These are phyloP conservation scores for Mercenaria mercenaria DNA, from an alignment of 1,140 invertebrate species.

Conservation along the genomic window DNA sequence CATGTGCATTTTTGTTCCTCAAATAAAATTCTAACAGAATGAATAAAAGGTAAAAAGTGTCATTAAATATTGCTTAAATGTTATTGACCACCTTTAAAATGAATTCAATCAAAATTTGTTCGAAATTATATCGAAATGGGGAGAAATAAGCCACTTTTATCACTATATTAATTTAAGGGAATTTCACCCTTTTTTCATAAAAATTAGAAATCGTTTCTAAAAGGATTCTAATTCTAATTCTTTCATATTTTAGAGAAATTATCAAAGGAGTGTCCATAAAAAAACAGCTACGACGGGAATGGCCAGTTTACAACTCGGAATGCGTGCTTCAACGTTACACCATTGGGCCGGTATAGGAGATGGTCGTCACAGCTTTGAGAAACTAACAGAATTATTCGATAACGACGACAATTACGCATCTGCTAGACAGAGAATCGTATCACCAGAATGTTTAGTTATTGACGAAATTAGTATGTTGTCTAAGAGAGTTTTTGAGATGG, in stretches of 20 bases:
- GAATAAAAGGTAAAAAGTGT: too few species aligned
- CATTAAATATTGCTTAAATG: too few species aligned
- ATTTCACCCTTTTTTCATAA: too few species aligned
- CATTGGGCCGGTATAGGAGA: conserved; percentile 64
- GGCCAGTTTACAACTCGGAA: conserved; percentile 61
- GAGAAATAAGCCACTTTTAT: too few species aligned
- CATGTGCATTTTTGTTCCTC: too few species aligned
- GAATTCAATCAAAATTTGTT: too few species aligned
- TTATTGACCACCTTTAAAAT: too few species aligned
- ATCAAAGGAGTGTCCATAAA: background rate
- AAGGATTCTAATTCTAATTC: too few species aligned
- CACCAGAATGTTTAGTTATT: conserved; percentile 42
- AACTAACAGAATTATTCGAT: conserved; percentile 4
- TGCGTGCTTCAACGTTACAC: conserved; percentile 53
- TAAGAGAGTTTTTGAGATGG: conserved; percentile 47
- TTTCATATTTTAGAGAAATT: background rate
- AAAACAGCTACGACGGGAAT: conserved; percentile 58
- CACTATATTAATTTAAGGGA: too few species aligned
- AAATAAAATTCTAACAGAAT: too few species aligned
- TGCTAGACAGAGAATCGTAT: conserved; percentile 53
- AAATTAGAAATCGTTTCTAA: too few species aligned
- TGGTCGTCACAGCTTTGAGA: conserved; percentile 29
- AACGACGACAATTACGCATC: conserved; percentile 26
- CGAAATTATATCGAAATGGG: too few species aligned
- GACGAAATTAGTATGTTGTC: conserved; percentile 67